phyloP scores from a whole-genome alignment of 2,888 invertebrate species.

The Pseudolycoriella hygida region DNA sequence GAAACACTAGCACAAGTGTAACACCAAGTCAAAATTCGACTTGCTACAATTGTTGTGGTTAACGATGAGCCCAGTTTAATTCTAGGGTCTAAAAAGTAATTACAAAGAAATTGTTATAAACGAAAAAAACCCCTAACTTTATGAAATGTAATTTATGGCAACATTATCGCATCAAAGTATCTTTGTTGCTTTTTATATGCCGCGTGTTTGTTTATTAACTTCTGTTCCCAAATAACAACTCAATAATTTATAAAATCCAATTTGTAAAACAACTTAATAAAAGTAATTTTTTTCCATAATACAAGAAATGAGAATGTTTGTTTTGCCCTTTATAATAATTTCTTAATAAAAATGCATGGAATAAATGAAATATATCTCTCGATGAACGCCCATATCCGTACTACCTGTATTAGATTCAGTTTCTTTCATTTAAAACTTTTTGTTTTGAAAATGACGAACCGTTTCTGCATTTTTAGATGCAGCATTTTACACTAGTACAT shows the following conservation, averaged over 20 bases:
- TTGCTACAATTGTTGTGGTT: too few relatives aligned
- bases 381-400: conserved; percentile 8
- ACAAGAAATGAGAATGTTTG: background rate
- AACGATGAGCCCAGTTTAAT: too few relatives aligned
- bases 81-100: too few relatives aligned
- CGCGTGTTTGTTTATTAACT: too few relatives aligned
- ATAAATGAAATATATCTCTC: conserved; percentile 5
- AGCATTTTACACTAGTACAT: background rate
- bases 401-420: conserved; percentile 7
- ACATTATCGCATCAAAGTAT: too few relatives aligned
- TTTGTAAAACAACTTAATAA: conserved; percentile 1
- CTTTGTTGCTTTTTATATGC: too few relatives aligned
- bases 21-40: too few relatives aligned
- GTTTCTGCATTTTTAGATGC: background rate
- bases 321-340: background rate
- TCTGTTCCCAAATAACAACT: background rate
- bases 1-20: too few relatives aligned
- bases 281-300: background rate
- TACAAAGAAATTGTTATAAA: too few relatives aligned
- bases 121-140: too few relatives aligned
- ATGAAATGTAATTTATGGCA: too few relatives aligned
- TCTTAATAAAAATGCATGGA: conserved; percentile 5
- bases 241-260: conserved; percentile 2
- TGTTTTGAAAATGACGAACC: background rate
- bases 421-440: background rate